Evolutionary conservation across 2,888 invertebrate genomes (phyloP).

Genomic region (Melieria picta): DNA sequence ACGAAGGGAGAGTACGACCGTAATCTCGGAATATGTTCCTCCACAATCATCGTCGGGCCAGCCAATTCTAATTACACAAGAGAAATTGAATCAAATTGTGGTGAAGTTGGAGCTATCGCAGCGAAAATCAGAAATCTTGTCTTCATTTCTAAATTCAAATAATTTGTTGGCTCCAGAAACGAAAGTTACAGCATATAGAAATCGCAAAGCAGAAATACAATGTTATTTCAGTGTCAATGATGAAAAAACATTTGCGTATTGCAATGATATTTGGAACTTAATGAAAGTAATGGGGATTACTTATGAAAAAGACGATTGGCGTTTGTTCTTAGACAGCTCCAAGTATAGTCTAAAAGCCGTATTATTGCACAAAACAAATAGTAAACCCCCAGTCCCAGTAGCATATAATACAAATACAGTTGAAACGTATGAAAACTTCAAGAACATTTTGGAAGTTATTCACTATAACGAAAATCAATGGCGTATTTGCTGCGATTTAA

Average conservation of each 20-base stretch:
- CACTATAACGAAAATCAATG: neutral
- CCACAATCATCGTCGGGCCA: neutral
- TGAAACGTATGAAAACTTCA: no score
- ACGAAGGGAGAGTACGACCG: no score
- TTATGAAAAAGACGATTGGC: constrained; percentile 18
- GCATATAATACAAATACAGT: neutral
- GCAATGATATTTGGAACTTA: constrained; percentile 7
- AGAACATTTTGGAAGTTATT: neutral
- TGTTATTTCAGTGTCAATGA: constrained; percentile 17
- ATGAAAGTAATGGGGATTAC: constrained; percentile 18
- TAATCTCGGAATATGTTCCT: neutral
- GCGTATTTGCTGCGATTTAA: constrained; percentile 8
- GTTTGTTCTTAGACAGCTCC: neutral
- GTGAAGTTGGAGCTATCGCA: constrained; percentile 3
- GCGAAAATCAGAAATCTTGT: constrained; percentile 11
- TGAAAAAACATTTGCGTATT: constrained; percentile 16
- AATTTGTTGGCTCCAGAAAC: constrained; percentile 17
- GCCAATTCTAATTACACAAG: constrained; percentile 13
- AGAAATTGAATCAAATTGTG: constrained; percentile 4
- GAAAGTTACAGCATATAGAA: constrained; percentile 17
- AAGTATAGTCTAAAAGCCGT: constrained; percentile 13
- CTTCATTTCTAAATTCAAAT: constrained; percentile 19
- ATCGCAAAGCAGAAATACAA: constrained; percentile 11
- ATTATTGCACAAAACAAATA: constrained; percentile 19
- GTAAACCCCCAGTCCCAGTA: constrained; percentile 3